A percentile compares a stretch with the other conserved stretches of the same genome.
phyloP scores from a whole-genome alignment of 92 coral and sea anemone species.

The Parazoanthus atlanticus region DNA sequence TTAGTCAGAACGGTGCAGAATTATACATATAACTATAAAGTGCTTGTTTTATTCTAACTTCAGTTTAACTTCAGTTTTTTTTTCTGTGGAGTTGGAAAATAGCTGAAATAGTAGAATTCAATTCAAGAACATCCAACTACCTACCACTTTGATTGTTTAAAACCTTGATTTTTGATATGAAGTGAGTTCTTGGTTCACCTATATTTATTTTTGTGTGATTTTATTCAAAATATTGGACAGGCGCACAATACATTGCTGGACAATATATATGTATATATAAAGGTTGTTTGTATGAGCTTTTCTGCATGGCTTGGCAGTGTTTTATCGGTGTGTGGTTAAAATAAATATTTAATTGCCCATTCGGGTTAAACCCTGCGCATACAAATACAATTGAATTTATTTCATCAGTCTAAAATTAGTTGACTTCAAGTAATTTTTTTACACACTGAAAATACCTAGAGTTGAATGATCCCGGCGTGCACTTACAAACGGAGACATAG shows the following conservation, averaged over 20 bases:
- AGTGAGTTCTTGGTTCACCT: neutral
- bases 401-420: constrained; percentile 30
- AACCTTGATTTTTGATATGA: too few relatives aligned
- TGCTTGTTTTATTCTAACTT: neutral
- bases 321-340: constrained; percentile 18
- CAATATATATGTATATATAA: neutral
- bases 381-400: constrained; percentile 24
- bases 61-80: too few relatives aligned
- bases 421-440: constrained; percentile 2
- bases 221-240: neutral
- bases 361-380: constrained; percentile 16
- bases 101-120: neutral
- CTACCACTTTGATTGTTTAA: neutral
- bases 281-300: neutral
- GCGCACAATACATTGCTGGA: neutral
- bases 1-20: neutral
- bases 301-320: neutral
- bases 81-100: too few relatives aligned
- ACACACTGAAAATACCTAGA: neutral
- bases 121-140: too few relatives aligned
- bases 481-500: neutral
- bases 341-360: constrained; percentile 35
- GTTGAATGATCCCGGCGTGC: neutral
- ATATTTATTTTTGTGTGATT: neutral
- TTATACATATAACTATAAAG: neutral